Evolutionary conservation across 2,888 invertebrate species (phyloP).

Genomic region (Caprella mutica): DNA sequence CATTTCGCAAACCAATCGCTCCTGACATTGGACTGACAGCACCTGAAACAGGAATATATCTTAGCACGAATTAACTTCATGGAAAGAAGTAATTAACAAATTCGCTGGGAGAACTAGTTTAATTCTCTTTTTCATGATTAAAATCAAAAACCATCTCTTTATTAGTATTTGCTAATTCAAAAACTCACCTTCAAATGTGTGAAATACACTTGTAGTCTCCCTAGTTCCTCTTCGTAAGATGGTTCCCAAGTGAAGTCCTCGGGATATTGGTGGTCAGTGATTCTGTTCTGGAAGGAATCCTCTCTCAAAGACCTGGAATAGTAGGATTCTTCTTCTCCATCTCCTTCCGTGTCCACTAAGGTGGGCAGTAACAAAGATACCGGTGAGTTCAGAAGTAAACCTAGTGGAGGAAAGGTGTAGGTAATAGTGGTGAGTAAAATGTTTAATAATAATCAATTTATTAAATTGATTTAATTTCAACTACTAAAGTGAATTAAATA

Average conservation of each 20-base stretch:
- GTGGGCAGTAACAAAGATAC: conserved; percentile 27
- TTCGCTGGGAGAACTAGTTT: no score
- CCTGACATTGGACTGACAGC: conserved; percentile 36
- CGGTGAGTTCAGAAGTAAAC: conserved; percentile 28
- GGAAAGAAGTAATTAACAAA: no score
- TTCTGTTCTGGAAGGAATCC: background rate
- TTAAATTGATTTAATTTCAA: no score
- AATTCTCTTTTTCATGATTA: no score
- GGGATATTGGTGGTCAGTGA: conserved; percentile 1
- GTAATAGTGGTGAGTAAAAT: no score
- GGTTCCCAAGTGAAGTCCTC: conserved; percentile 20
- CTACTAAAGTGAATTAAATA: no score
- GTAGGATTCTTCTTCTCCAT: no score
- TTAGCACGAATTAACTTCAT: no score
- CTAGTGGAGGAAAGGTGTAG: no score
- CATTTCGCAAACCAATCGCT: conserved; percentile 37
- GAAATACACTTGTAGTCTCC: conserved; percentile 18
- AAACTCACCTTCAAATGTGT: conserved; percentile 18
- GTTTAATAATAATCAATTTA: no score
- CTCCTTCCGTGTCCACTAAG: conserved; percentile 11
- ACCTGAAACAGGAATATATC: no score
- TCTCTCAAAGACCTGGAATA: conserved; percentile 11
- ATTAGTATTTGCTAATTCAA: background rate
- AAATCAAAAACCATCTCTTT: background rate
- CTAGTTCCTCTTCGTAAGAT: conserved; percentile 17